Conservation (phyloP, 1,140 invertebrate species). For the Popillia japonica region DNA sequence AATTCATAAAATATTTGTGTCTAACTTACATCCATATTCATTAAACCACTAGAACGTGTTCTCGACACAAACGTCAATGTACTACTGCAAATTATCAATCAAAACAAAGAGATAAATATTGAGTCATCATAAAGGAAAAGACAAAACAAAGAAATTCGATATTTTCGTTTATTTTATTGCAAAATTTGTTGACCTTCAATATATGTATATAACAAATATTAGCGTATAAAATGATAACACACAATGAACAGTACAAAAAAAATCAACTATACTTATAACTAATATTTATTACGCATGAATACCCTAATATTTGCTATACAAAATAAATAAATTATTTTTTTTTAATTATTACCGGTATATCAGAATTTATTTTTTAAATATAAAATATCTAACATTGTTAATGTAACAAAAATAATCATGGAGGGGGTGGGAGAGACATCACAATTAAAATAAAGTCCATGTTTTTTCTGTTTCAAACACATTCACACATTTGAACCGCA, state of each 20-base stretch:
- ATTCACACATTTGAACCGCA: constrained; percentile 39
- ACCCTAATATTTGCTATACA: constrained; percentile 29
- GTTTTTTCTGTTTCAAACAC: constrained; percentile 37
- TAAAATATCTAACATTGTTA: constrained; percentile 40
- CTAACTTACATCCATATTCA: constrained; percentile 13
- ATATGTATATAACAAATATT: constrained; percentile 46
- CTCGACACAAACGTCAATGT: not conserved
- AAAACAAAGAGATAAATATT: constrained; percentile 31
- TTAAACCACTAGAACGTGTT: not conserved
- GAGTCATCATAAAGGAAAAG: constrained; percentile 11
- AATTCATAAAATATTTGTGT: not conserved
- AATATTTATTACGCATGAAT: constrained; percentile 42
- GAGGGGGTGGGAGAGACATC: not conserved
- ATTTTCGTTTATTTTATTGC: constrained; percentile 47
- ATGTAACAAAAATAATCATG: constrained; percentile 25
- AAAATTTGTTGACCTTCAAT: constrained; percentile 46
- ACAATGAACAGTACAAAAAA: constrained; percentile 40
- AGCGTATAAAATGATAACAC: constrained; percentile 47
- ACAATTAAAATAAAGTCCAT: constrained; percentile 37
- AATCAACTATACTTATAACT: constrained; percentile 45
- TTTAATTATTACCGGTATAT: constrained; percentile 27
- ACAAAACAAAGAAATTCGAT: constrained; percentile 21
- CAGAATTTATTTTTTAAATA: constrained; percentile 37
- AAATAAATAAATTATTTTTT: constrained; percentile 44
- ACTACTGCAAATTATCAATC: not conserved